These are phyloP conservation scores for Bos indicus DNA, from an alignment of 2,113 vertebrate species.

Conservation along the genomic window DNA sequence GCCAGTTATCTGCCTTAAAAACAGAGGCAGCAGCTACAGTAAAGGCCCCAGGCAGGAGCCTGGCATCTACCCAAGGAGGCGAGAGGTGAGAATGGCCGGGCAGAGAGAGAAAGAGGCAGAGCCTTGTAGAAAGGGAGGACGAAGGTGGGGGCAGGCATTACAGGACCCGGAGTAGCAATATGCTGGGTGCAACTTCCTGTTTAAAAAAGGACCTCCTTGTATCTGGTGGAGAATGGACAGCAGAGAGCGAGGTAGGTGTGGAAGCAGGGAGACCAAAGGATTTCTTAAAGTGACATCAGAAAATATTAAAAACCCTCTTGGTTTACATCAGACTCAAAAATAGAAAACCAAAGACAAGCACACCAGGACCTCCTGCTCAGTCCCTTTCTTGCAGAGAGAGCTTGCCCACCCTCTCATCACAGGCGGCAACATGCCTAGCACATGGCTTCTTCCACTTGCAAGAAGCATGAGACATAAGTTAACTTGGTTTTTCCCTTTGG, in stretches of 20 bases:
- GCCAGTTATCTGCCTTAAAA: neutral
- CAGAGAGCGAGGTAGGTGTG: neutral
- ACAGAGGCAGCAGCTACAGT: neutral
- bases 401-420: rapidly evolving
- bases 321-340: neutral
- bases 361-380: rapidly evolving
- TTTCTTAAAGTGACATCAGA: neutral
- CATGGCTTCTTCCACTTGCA: neutral
- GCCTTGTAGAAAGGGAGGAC: neutral
- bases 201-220: neutral
- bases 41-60: neutral
- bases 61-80: rapidly evolving
- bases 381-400: neutral
- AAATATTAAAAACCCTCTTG: neutral
- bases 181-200: rapidly evolving
- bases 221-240: neutral
- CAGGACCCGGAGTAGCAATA: rapidly evolving
- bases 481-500: neutral
- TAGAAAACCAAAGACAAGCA: neutral
- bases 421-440: neutral
- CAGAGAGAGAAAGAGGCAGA: neutral
- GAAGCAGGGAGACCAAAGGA: neutral
- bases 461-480: rapidly evolving
- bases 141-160: neutral
- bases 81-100: neutral